Evolutionary conservation across 2,797 vertebrate species (phyloP), one percentile per base, ranked within the genome.

Genomic region (Lepus townsendii): DNA sequence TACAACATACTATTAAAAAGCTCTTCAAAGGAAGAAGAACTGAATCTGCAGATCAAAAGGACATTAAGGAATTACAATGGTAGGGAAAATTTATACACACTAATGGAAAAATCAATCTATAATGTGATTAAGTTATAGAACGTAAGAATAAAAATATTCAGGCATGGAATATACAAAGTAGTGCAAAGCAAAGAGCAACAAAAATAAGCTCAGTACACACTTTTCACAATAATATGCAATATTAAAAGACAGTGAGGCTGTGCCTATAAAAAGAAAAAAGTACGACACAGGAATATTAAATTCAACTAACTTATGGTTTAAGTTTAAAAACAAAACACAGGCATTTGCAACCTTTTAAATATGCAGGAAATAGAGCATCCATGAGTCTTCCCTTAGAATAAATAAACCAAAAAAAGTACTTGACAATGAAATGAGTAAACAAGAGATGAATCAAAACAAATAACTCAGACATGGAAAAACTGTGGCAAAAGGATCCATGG

Each of bases 341-440:
- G 35, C 62, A 92, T 65, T 77, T 88, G 54, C 47, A 91, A 93
- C 77, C 42, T 52, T 57, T 77, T 77, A 72, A 90, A 86, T 96
- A 83, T 26, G 68, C 84, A 78, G 75, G 76, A 89, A 96, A 93
- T 0, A 87, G 50, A 73, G 11, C 60, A 93, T 84, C 62, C 80
- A 91, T 4, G 63, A 73, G 68, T 73, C 42, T 86, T 92, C 17
- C 24, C 73, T 69, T 50, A 73, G 65, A 85, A 95, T 94, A 80
- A 92, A 86, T 60, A 93, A 90, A 82, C 60, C 42, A 38, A 68
- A 71, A 91, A 80, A 86, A 90, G 22, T 17, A 88, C 83, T 72
- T 93, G 75, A 94, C 76, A 92, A 77, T 79, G 79, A 96, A 95
- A 86, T 79, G 91, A 7, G 91, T 83, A 94, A 95, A 95, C 35